A percentile compares a stretch with the other conserved stretches of the same genome.
Conservation (phyloP, 2,113 vertebrate species). For the Hyla sarda region DNA sequence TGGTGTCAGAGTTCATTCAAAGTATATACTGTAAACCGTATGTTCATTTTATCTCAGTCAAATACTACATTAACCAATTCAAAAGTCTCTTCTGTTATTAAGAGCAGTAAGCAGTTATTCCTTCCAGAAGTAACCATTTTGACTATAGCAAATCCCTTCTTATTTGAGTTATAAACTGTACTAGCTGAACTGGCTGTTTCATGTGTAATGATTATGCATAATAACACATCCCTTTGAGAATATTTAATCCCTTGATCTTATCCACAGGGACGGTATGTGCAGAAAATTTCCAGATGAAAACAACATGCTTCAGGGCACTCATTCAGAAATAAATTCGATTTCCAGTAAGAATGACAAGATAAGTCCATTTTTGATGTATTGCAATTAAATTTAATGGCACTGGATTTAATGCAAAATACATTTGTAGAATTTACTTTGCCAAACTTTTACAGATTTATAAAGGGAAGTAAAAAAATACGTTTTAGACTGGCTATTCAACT, state of each 20-base stretch:
- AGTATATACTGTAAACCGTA: neutral
- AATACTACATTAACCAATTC: neutral
- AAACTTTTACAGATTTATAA: neutral
- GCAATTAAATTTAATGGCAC: slow-evolving; percentile 2
- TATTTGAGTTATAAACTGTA: neutral
- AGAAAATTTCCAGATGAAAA: slow-evolving; percentile 47
- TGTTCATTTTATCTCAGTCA: neutral
- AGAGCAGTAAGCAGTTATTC: neutral
- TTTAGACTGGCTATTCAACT: neutral
- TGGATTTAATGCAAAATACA: neutral
- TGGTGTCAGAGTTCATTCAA: neutral
- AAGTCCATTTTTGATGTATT: slow-evolving; percentile 2
- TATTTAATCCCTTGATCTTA: slow-evolving; percentile 33
- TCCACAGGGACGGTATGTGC: slow-evolving; percentile 35
- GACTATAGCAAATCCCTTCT: neutral
- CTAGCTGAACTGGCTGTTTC: neutral
- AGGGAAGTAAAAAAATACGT: neutral
- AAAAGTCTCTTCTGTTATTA: neutral
- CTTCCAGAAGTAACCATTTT: neutral
- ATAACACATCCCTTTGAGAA: neutral
- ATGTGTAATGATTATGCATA: slow-evolving; percentile 8
- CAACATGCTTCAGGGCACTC: slow-evolving; percentile 25
- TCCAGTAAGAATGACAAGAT: slow-evolving; percentile 24
- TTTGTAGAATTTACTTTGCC: neutral
- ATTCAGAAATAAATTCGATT: slow-evolving; percentile 16